These are phyloP conservation scores for Gisinianus flammeolus DNA, from an alignment of 2,888 invertebrate species.

Conservation along the genomic window DNA sequence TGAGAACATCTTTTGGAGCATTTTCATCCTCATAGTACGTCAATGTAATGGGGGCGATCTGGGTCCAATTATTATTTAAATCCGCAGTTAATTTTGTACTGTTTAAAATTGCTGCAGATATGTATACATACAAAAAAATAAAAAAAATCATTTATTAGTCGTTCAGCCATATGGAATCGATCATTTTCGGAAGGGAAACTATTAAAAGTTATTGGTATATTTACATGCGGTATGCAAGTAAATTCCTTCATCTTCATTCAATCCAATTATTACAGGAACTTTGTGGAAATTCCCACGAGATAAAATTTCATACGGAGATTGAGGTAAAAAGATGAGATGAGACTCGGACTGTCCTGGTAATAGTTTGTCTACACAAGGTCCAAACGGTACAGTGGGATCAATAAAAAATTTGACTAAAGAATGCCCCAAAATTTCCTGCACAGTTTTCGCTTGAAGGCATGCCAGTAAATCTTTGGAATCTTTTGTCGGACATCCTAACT, in stretches of 20 bases:
- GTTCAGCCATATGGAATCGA: too few relatives aligned
- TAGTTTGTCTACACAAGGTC: conserved; percentile 63
- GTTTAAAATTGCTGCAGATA: conserved; percentile 34
- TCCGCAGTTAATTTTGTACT: conserved; percentile 21
- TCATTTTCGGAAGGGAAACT: too few relatives aligned
- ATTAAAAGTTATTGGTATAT: not conserved
- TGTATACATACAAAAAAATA: not conserved
- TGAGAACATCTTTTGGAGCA: not conserved
- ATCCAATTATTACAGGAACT: conserved; percentile 41
- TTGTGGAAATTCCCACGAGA: conserved; percentile 23
- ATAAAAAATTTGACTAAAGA: conserved; percentile 62
- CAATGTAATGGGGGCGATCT: conserved; percentile 36
- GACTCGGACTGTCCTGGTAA: conserved; percentile 61
- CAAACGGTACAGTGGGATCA: conserved; percentile 65
- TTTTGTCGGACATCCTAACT: conserved; percentile 47
- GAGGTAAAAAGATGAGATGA: conserved; percentile 32
- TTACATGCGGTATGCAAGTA: conserved; percentile 63
- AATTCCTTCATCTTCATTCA: conserved; percentile 57
- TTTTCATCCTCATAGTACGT: conserved; percentile 32
- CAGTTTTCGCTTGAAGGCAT: conserved; percentile 41
- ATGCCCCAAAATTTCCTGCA: conserved; percentile 45
- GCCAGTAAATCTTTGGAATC: conserved; percentile 41
- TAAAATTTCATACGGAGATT: conserved; percentile 36
- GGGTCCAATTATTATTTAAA: conserved; percentile 37
- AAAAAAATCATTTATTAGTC: not conserved